Evolutionary conservation across 2,888 invertebrate genomes (phyloP).

Genomic region (Leistus spinibarbis): DNA sequence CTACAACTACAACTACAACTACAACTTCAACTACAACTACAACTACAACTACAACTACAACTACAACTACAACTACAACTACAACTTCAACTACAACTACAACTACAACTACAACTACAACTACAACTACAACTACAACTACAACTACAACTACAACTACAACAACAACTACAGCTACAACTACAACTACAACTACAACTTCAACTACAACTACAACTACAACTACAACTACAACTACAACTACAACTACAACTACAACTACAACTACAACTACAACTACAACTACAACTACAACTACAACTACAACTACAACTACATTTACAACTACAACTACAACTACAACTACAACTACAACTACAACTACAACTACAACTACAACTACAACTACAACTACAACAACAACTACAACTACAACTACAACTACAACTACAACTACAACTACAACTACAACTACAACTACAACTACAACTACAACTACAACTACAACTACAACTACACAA

Average conservation of each 20-base stretch:
- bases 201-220: too few relatives aligned
- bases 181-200: too few relatives aligned
- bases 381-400: slow-evolving; percentile 39
- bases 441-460: slow-evolving; percentile 39
- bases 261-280: slow-evolving; percentile 45
- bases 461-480: slow-evolving; percentile 40
- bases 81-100: too few relatives aligned
- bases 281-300: slow-evolving; percentile 43
- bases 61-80: too few relatives aligned
- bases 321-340: too few relatives aligned
- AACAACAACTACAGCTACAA: too few relatives aligned
- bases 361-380: slow-evolving; percentile 43
- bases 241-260: slow-evolving; percentile 42
- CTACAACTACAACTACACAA: slow-evolving; percentile 24
- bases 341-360: slow-evolving; percentile 43
- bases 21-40: slow-evolving; percentile 41
- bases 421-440: slow-evolving; percentile 40
- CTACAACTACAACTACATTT: too few relatives aligned
- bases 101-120: too few relatives aligned
- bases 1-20: slow-evolving; percentile 41
- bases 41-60: too few relatives aligned
- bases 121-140: too few relatives aligned
- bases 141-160: too few relatives aligned
- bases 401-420: slow-evolving; percentile 39
- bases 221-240: too few relatives aligned